Evolutionary conservation across 2,113 vertebrate species (phyloP).

Genomic region (Nymphicus hollandicus): DNA sequence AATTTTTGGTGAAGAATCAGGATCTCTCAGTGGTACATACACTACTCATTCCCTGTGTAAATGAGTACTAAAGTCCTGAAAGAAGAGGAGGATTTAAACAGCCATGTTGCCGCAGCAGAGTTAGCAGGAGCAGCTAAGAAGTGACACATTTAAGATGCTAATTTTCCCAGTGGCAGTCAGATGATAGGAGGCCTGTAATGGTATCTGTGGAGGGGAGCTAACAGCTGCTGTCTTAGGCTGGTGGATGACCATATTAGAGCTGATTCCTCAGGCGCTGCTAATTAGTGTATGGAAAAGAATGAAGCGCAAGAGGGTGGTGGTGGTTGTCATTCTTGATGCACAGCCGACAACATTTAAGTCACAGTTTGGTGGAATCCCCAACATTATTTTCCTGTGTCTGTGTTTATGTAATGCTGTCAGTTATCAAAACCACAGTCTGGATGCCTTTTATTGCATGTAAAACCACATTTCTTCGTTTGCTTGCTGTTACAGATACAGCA

Average conservation of each 20-base stretch:
- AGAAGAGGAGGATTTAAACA: not conserved
- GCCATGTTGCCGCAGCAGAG: not conserved
- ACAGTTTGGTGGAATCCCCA: not conserved
- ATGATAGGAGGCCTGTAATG: not conserved
- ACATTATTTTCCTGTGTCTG: not conserved
- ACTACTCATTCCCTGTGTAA: not conserved
- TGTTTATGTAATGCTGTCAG: not conserved
- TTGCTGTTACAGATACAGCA: not conserved
- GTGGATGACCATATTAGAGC: not conserved
- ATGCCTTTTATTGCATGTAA: not conserved
- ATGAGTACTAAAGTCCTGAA: not conserved
- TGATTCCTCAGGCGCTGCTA: not conserved
- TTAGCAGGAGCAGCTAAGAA: not conserved
- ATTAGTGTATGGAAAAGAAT: not conserved
- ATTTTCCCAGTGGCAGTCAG: not conserved
- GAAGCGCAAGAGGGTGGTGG: not conserved
- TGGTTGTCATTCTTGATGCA: not conserved
- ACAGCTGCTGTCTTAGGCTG: constrained; percentile 19
- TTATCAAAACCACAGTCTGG: not conserved
- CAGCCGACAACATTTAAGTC: not conserved
- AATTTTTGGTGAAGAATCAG: not conserved
- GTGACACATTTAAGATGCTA: not conserved
- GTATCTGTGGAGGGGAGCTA: not conserved
- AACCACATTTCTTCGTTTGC: not conserved
- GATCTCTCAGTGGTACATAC: not conserved